Conservation (phyloP, 2,113 vertebrate genomes). For the Chroicocephalus ridibundus region DNA sequence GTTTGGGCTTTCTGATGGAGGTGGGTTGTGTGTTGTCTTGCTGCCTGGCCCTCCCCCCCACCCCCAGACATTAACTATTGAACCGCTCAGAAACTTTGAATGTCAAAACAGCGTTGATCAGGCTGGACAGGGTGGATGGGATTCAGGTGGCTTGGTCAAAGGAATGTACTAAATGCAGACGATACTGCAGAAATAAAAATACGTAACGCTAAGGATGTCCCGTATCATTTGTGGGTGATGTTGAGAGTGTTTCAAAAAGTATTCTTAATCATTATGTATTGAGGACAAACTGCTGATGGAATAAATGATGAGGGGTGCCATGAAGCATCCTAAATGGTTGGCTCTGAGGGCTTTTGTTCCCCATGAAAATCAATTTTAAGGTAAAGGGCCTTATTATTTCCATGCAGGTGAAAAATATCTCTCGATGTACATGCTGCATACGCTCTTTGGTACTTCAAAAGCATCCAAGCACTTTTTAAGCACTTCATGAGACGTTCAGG, state of each 20-base stretch:
- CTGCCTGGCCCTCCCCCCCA: no score
- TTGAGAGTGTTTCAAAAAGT: background rate
- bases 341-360: background rate
- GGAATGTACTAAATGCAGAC: background rate
- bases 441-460: background rate
- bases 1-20: background rate
- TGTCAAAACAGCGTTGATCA: background rate
- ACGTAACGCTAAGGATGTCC: background rate
- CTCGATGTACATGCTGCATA: background rate
- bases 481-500: background rate
- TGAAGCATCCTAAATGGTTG: background rate
- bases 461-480: background rate
- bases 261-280: background rate
- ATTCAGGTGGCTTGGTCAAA: background rate
- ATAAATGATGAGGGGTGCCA: background rate
- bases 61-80: background rate
- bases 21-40: background rate
- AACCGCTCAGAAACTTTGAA: background rate
- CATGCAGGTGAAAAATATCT: background rate
- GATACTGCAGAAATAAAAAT: background rate
- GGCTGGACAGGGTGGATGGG: background rate
- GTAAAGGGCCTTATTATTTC: background rate
- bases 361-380: background rate
- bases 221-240: background rate
- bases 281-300: background rate